These are phyloP conservation scores for Pluvialis apricaria DNA, from an alignment of 2,113 vertebrate species.

Conservation along the genomic window DNA sequence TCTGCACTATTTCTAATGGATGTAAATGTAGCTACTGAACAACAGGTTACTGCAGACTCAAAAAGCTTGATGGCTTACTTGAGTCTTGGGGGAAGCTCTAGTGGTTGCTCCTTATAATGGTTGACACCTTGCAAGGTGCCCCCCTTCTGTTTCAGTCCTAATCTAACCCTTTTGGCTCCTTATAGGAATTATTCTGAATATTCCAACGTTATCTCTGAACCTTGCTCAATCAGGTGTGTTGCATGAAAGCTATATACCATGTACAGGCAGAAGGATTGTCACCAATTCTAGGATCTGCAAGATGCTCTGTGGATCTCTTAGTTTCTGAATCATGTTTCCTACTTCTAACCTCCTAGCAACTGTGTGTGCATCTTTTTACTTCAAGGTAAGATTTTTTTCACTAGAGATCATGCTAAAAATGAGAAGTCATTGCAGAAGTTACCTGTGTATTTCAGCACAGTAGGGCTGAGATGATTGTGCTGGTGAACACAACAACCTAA, in stretches of 20 bases:
- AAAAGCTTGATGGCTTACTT: not conserved
- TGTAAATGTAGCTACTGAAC: not conserved
- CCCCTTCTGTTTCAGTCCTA: not conserved
- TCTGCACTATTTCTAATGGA: not conserved
- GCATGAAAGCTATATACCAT: not conserved
- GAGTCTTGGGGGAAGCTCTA: not conserved
- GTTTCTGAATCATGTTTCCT: not conserved
- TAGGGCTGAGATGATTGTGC: not conserved
- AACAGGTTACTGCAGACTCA: not conserved
- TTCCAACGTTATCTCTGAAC: not conserved
- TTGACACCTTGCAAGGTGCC: not conserved
- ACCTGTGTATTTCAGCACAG: not conserved
- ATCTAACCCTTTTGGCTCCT: not conserved
- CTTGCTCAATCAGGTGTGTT: not conserved
- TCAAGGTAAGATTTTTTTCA: not conserved
- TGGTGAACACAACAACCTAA: not conserved
- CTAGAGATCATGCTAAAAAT: not conserved
- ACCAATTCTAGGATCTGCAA: no score
- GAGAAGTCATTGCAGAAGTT: not conserved
- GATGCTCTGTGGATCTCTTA: no score
- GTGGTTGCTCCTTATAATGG: not conserved
- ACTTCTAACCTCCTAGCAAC: not conserved
- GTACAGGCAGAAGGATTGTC: not conserved
- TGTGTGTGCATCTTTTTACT: not conserved
- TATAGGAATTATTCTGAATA: not conserved